Conservation (phyloP, 2,113 vertebrate genomes). For the Neodontobutis hainanensis region DNA sequence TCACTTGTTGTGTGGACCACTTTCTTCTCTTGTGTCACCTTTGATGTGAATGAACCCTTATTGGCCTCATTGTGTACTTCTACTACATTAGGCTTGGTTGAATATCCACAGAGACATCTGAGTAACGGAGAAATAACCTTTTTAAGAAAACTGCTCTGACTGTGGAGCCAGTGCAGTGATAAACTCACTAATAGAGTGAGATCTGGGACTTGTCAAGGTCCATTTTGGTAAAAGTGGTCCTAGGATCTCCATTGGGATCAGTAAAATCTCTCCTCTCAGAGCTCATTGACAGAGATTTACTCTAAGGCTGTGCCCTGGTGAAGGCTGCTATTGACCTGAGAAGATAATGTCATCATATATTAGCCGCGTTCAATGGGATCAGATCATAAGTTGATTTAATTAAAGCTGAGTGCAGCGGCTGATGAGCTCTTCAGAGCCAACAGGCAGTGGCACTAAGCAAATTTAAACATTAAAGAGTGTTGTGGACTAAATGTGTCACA, state of each 20-base stretch:
- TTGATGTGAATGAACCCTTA: no score
- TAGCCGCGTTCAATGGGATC: conserved; percentile 38
- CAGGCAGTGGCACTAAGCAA: not conserved
- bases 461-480: not conserved
- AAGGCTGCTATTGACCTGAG: conserved; percentile 48
- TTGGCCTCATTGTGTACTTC: no score
- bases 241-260: conserved; percentile 5
- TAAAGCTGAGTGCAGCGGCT: conserved; percentile 34
- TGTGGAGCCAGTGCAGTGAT: not conserved
- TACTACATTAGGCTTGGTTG: no score
- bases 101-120: no score
- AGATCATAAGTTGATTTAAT: conserved; percentile 57
- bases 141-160: no score
- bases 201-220: conserved; percentile 4
- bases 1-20: no score
- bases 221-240: not conserved
- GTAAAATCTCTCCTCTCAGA: conserved; percentile 5
- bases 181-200: not conserved
- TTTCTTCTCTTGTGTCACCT: no score
- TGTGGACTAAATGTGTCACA: not conserved
- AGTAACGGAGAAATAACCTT: no score
- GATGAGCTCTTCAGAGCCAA: conserved; percentile 20
- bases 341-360: conserved; percentile 55
- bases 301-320: conserved; percentile 30
- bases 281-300: conserved; percentile 30